Base-by-base conservation (phyloP, 2,888 invertebrate species). In the Drosophila infuscata region DNA sequence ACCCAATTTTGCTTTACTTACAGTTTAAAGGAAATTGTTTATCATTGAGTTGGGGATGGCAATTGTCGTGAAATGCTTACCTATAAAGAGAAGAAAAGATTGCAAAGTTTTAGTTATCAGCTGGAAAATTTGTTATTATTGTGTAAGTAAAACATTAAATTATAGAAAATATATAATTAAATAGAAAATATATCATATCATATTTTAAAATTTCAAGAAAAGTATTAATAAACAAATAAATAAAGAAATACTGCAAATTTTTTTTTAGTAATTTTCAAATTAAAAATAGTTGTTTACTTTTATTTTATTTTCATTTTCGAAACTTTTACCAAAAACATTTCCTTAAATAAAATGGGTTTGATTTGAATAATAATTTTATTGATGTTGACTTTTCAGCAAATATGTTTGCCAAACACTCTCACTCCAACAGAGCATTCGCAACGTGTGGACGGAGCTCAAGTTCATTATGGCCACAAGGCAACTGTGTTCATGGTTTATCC, bases 31-130 rank as follows among this genome's bases (percentile, higher is more conserved):
- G 20, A 61, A 38, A 51, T 54, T 17, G 4, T 51, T 17, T 32
- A 35, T 35, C 29, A 52, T 15, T 38, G 17, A 2, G 0, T 11
- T 8, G 3, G 12, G 4, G 1, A 4, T 12, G 6, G 1, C 9
- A 1, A 41, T 49, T 51, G 29, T 38, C 35, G 35, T 35, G 59
- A 25, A 9, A 48, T 72, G 85, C 91, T 85, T 85, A 85, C 91
- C 85, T 85, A 70, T 1, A 85, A 85, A 8, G 36, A 70, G 20
- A 83, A 29, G 20, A 51, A 49, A 35, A 36, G 29, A 41, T 12
- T 43, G 3, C 17, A 52, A 7, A 53, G n/a, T 15, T n/a, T 81
- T 53, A 81, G 32, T 35, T 9, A 32, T 43, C 12, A 12, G 12
- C 3, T 20, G n/a, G 7, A 43, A 12, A 11, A 12, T 20, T 20